Evolutionary conservation across 2,888 invertebrate species (phyloP), one percentile per base, ranked within the genome.

Genomic region (Phalera bucephala): DNA sequence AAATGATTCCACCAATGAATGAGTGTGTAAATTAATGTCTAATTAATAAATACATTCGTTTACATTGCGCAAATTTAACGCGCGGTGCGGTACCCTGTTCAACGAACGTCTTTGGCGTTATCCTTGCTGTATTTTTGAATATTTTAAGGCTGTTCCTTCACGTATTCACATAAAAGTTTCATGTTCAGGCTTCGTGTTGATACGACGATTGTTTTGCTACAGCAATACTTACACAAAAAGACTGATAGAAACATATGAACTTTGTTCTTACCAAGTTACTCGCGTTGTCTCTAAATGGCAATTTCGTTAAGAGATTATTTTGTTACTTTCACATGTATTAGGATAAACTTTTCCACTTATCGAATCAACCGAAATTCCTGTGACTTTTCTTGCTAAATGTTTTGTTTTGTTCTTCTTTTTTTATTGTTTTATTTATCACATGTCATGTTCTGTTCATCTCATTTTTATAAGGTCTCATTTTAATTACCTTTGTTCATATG

Each of bases 221-320:
- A 29, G 33, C n/a, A n/a, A n/a, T n/a, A n/a, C n/a, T n/a, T n/a
- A 40, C 36, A 45, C 46, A 41, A n/a, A 38, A 42, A 25, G 23
- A 33, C 22, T 36, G 55, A 54, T 41, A 46, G 39, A 14, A 46
- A 41, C n/a, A n/a, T n/a, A 25, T 11, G 34, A 27, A 46, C 39
- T 54, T 45, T 41, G 41, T 39, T 50, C 22, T 22, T 23, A 30
- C 12, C 15, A 33, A 50, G n/a, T n/a, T n/a, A n/a, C n/a, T n/a
- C n/a, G n/a, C n/a, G 15, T 42, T 51, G 33, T 36, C 25, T 33
- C 19, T 19, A 36, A 30, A 40, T 27, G 40, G 22, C 39, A 51
- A 48, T 48, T 49, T 30, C 36, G 25, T 40, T 29, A 15, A 33
- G 33, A 36, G 22, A 31, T 10, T 23, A 19, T 19, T 20, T 28